phyloP scores from a whole-genome alignment of 1,140 invertebrate species.

The Nymphalis io region DNA sequence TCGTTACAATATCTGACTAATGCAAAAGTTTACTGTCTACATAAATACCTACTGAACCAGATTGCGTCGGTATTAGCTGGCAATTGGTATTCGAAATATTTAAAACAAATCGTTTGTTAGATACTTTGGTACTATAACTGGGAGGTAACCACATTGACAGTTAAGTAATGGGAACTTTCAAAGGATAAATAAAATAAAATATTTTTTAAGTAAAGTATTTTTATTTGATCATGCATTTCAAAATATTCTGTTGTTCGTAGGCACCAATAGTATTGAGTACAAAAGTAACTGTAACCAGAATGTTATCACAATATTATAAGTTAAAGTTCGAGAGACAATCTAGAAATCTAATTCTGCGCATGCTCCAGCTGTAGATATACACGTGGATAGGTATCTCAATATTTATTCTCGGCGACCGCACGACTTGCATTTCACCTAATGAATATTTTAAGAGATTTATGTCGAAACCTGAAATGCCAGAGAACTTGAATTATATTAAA shows the following conservation, averaged over 20 bases:
- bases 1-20: neutral
- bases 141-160: neutral
- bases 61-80: neutral
- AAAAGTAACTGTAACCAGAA: neutral
- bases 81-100: neutral
- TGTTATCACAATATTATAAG: slow-evolving; percentile 4
- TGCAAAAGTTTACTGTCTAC: neutral
- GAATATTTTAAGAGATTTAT: slow-evolving; percentile 66
- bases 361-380: slow-evolving; percentile 61
- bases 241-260: no score
- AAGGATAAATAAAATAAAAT: no score
- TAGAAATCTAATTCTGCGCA: slow-evolving; percentile 51
- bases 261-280: neutral
- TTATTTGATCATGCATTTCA: no score
- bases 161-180: neutral
- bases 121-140: neutral
- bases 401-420: slow-evolving; percentile 63
- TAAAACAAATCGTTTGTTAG: neutral
- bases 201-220: no score
- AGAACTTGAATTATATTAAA: slow-evolving; percentile 31
- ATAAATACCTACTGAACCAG: neutral
- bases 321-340: slow-evolving; percentile 28
- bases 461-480: slow-evolving; percentile 41
- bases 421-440: slow-evolving; percentile 66
- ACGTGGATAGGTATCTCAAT: slow-evolving; percentile 53